Base-by-base conservation (phyloP, 2,113 vertebrate species). In the Coryphaenoides rupestris region DNA sequence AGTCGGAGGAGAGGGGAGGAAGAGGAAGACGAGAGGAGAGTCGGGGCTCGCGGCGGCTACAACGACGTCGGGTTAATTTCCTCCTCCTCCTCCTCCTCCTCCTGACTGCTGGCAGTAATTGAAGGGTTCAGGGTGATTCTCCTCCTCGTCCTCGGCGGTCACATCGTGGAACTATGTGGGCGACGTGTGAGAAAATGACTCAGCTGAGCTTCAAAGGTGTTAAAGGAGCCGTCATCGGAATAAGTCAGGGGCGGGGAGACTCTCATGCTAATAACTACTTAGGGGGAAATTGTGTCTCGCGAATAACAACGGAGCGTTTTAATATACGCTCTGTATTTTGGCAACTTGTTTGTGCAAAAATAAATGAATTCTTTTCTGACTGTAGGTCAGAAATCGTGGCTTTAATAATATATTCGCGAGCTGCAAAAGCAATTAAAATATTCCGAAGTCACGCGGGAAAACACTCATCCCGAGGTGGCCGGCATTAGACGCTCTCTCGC, bases 31-130 rank as follows among this genome's bases (percentile, higher is more conserved):
- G n/a, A n/a, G n/a, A n/a, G n/a, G n/a, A n/a, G n/a, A n/a, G n/a
- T n/a, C n/a, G n/a, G n/a, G n/a, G 28, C 2, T 33, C 5, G 5
- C 28, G 28, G 10, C 28, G 28, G 28, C 28, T 33, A 5, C 28
- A 9, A 76, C 68, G 75, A 77, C 69, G 76, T 5, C 28, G 28
- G 28, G 3, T 33, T 33, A 1, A 63, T 69, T 70, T 80, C 60
- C 5, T n/a, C 12, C 47, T 52, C 66, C 59, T 72, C 55, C 76
- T 68, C 74, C 60, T 80, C 60, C 5, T n/a, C 12, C 47, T 52
- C 66, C 59, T 72, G 52, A 77, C 68, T 74, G 58, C 73, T 45
- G 49, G 22, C 45, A 74, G 73, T 77, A 79, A 80, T 84, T 64
- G 69, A 47, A 60, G 28, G 28, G 28, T 33, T 33, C 10, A 33